phyloP scores from a whole-genome alignment of 2,113 vertebrate species.

The Tachysurus fulvidraco region DNA sequence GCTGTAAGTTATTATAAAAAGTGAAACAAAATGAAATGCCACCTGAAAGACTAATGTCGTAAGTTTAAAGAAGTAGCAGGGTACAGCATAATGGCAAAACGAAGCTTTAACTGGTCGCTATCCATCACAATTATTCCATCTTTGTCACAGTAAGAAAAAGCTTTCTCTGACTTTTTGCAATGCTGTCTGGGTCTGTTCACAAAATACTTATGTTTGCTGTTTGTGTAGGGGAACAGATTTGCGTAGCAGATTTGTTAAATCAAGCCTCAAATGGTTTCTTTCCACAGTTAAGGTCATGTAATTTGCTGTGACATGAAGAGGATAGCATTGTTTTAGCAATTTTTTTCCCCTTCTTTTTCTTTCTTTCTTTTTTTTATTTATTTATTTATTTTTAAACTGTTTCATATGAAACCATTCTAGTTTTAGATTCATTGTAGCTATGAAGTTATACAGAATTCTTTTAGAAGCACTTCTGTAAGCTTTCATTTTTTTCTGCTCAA shows the following conservation, averaged over 20 bases:
- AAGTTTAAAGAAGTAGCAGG: conserved; percentile 62
- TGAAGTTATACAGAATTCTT: background rate
- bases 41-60: conserved; percentile 68
- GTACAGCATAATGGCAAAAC: conserved; percentile 67
- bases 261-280: background rate
- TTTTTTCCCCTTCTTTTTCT: background rate
- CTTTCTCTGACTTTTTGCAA: conserved; percentile 32
- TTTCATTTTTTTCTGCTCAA: conserved; percentile 20
- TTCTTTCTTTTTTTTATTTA: too few relatives aligned
- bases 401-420: background rate
- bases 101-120: conserved; percentile 56
- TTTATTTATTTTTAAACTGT: background rate
- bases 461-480: conserved; percentile 1
- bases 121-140: conserved; percentile 71
- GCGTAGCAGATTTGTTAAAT: background rate
- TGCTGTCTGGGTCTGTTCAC: conserved; percentile 5
- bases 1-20: conserved; percentile 65
- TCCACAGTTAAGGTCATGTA: background rate
- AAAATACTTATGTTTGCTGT: conserved; percentile 21
- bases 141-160: conserved; percentile 60
- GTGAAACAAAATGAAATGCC: conserved; percentile 53
- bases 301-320: background rate
- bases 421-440: background rate
- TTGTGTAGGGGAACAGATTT: conserved; percentile 24
- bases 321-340: background rate